Evolutionary conservation across 2,888 invertebrate species (phyloP), one percentile per base, ranked within the genome.

Genomic region (Gibbula magus): DNA sequence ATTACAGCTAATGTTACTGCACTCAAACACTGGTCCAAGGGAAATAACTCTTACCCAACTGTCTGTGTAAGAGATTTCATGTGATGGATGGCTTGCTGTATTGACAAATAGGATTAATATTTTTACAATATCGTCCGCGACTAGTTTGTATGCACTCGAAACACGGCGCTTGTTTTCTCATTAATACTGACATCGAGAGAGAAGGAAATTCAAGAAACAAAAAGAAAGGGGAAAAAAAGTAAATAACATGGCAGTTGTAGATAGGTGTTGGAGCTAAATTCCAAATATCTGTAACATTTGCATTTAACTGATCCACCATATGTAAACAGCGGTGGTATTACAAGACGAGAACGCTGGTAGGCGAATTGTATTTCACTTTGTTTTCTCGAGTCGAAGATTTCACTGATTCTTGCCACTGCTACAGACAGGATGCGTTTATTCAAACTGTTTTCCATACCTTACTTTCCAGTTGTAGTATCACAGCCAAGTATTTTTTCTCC

Each of bases 301-400:
- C 32, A 35, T 32, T 70, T 70, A 70, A 70, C 70, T 70, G 20
- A 2, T n/a, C n/a, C n/a, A 20, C 70, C 70, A 70, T 35, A 70
- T 70, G 70, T 35, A 18, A 10, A 39, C 20, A 67, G 32, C 16
- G 70, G 39, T 29, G 35, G 70, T 35, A 32, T 45, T 45, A 45
- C 45, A 20, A n/a, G 61, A 25, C 61, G 10, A 61, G 61, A 61
- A 4, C 29, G 7, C 61, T 29, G 61, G 25, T 25, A 25, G 39
- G 70, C 29, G 70, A 70, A 18, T 70, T 70, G 70, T 70, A 39
- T 70, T 70, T 70, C 70, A 70, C 70, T 70, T 70, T 70, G 70
- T 70, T 70, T 70, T 39, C 32, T 70, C 20, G 29, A 32, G 70
- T 35, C 39, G 70, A 32, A 35, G 70, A 35, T 70, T 70, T 70